phyloP scores from a whole-genome alignment of 2,888 invertebrate genomes.

The Leptopilina myrica region DNA sequence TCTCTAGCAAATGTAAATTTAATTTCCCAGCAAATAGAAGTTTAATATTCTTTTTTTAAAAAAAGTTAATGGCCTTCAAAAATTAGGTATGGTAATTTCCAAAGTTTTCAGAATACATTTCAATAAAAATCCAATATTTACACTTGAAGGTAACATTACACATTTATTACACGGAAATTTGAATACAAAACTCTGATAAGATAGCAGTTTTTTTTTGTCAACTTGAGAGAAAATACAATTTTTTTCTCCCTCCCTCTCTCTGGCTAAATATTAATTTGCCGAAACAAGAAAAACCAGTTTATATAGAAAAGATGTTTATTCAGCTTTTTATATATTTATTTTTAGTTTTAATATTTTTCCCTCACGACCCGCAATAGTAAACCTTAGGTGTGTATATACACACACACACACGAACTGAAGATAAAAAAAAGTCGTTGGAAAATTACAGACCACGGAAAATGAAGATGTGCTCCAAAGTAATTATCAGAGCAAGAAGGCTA shows the following conservation, averaged over 20 bases:
- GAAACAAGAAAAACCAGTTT: constrained; percentile 3
- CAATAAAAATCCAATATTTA: neutral
- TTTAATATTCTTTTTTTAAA: too few species aligned
- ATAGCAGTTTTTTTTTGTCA: neutral
- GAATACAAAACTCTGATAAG: neutral
- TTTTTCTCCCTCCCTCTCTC: neutral
- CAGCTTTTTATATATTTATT: too few species aligned
- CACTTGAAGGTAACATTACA: neutral
- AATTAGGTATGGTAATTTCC: too few species aligned
- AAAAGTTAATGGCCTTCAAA: too few species aligned
- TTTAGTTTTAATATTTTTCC: too few species aligned
- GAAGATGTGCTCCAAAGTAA: neutral
- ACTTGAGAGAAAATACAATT: neutral
- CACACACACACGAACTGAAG: neutral
- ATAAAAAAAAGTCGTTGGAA: neutral
- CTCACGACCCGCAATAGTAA: too few species aligned
- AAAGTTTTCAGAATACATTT: neutral
- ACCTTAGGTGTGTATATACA: too few species aligned
- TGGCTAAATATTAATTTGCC: neutral
- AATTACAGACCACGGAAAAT: neutral
- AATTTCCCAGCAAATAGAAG: too few species aligned
- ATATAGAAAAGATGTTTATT: too few species aligned
- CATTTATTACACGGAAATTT: neutral
- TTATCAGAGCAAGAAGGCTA: neutral
- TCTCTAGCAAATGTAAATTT: too few species aligned